phyloP scores from a whole-genome alignment of 1,140 invertebrate species.

The Mya arenaria region DNA sequence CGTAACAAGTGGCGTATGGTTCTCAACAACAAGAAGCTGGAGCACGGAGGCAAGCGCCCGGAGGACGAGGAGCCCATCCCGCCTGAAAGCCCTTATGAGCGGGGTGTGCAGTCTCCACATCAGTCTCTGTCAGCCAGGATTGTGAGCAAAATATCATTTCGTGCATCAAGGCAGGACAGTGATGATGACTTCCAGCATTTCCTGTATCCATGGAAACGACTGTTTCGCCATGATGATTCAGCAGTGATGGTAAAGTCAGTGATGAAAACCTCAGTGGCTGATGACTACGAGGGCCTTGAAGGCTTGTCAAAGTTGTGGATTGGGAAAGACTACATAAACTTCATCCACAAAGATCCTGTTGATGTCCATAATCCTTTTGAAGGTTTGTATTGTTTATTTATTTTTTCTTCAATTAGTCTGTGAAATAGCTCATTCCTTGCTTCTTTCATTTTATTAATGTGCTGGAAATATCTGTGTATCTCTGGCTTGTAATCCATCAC shows the following conservation, averaged over 20 bases:
- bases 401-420: too few relatives aligned
- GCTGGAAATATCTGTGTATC: too few relatives aligned
- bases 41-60: conserved; percentile 61
- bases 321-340: conserved; percentile 99
- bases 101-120: background rate
- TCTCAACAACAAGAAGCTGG: conserved; percentile 73
- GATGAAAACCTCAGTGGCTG: conserved; percentile 43
- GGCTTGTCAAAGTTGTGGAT: conserved; percentile 92
- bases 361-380: conserved; percentile 91
- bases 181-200: conserved; percentile 1
- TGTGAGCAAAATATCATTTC: conserved; percentile 5
- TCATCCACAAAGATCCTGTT: conserved; percentile 98
- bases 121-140: conserved; percentile 17
- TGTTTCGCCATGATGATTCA: conserved; percentile 17
- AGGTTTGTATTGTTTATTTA: conserved; percentile 83
- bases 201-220: conserved; percentile 49
- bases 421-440: too few relatives aligned
- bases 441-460: too few relatives aligned
- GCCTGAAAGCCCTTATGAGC: too few relatives aligned
- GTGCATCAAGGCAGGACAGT: conserved; percentile 13
- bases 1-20: conserved; percentile 72
- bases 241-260: conserved; percentile 31
- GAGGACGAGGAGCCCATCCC: conserved; percentile 57
- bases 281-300: conserved; percentile 60
- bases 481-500: too few relatives aligned